A percentile compares a stretch with the other conserved stretches of the same genome.
phyloP scores from a whole-genome alignment of 1,140 invertebrate genomes.

The Liolophura sinensis region DNA sequence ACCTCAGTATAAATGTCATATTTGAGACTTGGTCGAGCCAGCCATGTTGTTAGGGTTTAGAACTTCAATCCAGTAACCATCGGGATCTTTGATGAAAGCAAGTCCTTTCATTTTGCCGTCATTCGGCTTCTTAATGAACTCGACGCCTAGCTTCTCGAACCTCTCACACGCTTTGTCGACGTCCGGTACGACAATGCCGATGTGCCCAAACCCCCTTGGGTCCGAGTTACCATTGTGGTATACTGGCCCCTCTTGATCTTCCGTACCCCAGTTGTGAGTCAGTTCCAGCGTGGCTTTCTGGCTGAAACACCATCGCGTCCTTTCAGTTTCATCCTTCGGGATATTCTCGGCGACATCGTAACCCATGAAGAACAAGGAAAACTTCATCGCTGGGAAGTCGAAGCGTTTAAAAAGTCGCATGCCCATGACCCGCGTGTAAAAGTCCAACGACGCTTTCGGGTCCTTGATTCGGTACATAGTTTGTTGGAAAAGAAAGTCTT shows the following conservation, averaged over 20 bases:
- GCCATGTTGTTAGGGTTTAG: conserved; percentile 65
- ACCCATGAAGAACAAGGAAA: conserved; percentile 92
- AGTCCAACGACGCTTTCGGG: conserved; percentile 81
- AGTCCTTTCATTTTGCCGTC: conserved; percentile 93
- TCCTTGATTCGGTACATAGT: conserved; percentile 96
- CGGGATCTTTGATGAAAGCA: conserved; percentile 93
- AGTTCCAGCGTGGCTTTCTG: conserved; percentile 89
- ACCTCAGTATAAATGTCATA: too few species aligned
- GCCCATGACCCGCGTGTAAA: conserved; percentile 87
- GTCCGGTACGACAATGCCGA: conserved; percentile 87
- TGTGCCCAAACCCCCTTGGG: conserved; percentile 89
- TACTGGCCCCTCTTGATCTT: conserved; percentile 74
- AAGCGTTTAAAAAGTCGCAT: conserved; percentile 87
- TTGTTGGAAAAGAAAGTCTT: conserved; percentile 90
- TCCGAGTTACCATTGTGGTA: conserved; percentile 93
- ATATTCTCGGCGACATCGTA: conserved; percentile 80
- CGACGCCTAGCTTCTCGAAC: conserved; percentile 83
- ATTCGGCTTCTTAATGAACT: conserved; percentile 87
- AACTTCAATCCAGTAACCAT: conserved; percentile 97
- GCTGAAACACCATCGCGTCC: conserved; percentile 76
- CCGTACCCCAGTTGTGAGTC: conserved; percentile 95
- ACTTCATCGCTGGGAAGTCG: conserved; percentile 88
- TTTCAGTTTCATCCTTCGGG: conserved; percentile 67
- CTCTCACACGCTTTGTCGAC: conserved; percentile 82
- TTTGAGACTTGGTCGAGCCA: too few species aligned